phyloP scores from a whole-genome alignment of 2,888 invertebrate species.

The Scaptomyza reducta region DNA sequence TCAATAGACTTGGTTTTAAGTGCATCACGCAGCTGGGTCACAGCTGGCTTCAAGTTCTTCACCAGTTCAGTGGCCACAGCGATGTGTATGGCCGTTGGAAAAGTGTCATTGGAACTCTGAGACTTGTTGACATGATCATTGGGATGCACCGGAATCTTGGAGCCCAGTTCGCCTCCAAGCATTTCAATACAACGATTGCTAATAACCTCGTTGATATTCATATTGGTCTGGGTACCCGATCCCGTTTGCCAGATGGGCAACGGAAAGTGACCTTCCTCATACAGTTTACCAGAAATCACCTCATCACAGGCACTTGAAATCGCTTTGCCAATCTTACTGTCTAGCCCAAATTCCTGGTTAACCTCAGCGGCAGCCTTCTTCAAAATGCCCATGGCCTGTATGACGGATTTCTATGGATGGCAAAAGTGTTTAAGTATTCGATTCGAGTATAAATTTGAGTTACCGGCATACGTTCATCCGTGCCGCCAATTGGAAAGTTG shows the following conservation, averaged over 20 bases:
- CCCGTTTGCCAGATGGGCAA: slow-evolving; percentile 99
- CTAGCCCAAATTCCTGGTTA: slow-evolving; percentile 95
- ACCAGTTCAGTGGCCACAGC: slow-evolving; percentile 95
- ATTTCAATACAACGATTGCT: slow-evolving; percentile 95
- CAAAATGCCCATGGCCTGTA: slow-evolving; percentile 96
- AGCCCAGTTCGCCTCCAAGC: slow-evolving; percentile 93
- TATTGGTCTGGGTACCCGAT: slow-evolving; percentile 98
- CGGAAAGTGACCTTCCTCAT: slow-evolving; percentile 96
- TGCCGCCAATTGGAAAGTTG: slow-evolving; percentile 98
- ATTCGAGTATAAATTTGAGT: slow-evolving; percentile 79
- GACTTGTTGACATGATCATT: slow-evolving; percentile 99
- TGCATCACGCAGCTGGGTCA: slow-evolving; percentile 89
- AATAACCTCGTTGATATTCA: slow-evolving; percentile 97
- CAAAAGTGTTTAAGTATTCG: not conserved
- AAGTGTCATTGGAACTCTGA: slow-evolving; percentile 98
- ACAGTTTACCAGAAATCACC: slow-evolving; percentile 95
- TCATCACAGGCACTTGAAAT: slow-evolving; percentile 96
- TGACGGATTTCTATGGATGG: slow-evolving; percentile 90
- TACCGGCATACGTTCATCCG: slow-evolving; percentile 97
- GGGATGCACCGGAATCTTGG: slow-evolving; percentile 97
- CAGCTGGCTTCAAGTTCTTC: slow-evolving; percentile 90
- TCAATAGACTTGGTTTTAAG: slow-evolving; percentile 91
- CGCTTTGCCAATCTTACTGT: slow-evolving; percentile 92
- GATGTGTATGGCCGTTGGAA: slow-evolving; percentile 99
- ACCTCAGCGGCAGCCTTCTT: slow-evolving; percentile 98